Evolutionary conservation across 2,888 invertebrate genomes (phyloP).

Genomic region (Charanyca ferruginea): DNA sequence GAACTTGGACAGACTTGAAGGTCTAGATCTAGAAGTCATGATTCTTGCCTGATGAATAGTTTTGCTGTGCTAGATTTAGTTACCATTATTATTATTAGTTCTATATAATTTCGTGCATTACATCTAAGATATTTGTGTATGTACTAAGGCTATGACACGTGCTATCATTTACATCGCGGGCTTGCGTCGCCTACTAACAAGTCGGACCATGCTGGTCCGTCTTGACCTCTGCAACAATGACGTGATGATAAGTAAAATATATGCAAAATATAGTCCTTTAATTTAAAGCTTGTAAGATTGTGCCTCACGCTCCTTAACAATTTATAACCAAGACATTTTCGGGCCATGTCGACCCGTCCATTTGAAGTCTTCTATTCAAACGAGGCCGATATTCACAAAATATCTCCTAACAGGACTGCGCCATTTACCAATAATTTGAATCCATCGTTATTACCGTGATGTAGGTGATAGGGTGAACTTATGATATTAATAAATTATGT

Average conservation of each 20-base stretch:
- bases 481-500: constrained; percentile 39
- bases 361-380: background rate
- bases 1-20: constrained; percentile 2
- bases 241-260: background rate
- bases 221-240: background rate
- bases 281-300: background rate
- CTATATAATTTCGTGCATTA: constrained; percentile 51
- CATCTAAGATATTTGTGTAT: constrained; percentile 50
- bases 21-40: constrained; percentile 6
- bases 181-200: background rate
- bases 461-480: constrained; percentile 25
- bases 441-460: background rate
- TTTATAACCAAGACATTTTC: background rate
- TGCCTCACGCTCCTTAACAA: background rate
- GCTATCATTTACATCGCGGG: constrained; percentile 31
- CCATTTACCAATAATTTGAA: no score
- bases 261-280: background rate
- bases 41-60: constrained; percentile 42
- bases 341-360: background rate
- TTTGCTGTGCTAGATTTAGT: constrained; percentile 66
- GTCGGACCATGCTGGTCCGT: background rate
- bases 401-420: no score
- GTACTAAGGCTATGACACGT: constrained; percentile 9
- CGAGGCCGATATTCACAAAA: background rate
- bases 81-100: constrained; percentile 67